These are phyloP conservation scores for Orthonyx spaldingii DNA, from an alignment of 2,113 vertebrate species.

Conservation along the genomic window DNA sequence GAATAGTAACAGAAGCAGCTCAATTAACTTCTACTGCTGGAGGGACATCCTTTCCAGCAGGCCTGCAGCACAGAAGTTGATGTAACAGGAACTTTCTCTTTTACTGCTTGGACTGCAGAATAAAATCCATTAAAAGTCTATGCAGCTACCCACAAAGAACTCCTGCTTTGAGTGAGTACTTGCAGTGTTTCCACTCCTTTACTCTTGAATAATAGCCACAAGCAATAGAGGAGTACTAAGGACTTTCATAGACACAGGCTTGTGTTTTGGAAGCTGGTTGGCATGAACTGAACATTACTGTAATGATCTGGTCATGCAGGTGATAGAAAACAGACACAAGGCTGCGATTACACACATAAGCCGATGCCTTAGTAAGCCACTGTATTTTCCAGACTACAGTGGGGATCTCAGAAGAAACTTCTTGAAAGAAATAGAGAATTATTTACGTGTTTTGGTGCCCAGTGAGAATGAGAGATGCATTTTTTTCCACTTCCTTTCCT, in stretches of 20 bases:
- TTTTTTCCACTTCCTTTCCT: not conserved
- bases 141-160: not conserved
- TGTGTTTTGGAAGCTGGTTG: not conserved
- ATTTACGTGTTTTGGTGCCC: not conserved
- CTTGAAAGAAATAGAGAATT: not conserved
- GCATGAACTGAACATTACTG: not conserved
- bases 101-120: not conserved
- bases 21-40: slow-evolving; percentile 4
- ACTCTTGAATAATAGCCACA: not conserved
- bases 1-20: not conserved
- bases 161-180: not conserved
- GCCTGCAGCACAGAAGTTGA: not conserved
- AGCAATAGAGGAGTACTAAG: not conserved
- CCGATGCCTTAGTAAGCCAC: not conserved
- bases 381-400: not conserved
- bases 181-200: not conserved
- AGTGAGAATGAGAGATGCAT: not conserved
- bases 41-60: not conserved
- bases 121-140: not conserved
- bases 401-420: not conserved
- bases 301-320: not conserved
- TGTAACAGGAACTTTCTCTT: not conserved
- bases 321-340: not conserved
- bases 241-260: not conserved
- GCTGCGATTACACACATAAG: not conserved